Evolutionary conservation across 1,140 invertebrate species (phyloP).

Genomic region (Drosophila gunungcola): DNA sequence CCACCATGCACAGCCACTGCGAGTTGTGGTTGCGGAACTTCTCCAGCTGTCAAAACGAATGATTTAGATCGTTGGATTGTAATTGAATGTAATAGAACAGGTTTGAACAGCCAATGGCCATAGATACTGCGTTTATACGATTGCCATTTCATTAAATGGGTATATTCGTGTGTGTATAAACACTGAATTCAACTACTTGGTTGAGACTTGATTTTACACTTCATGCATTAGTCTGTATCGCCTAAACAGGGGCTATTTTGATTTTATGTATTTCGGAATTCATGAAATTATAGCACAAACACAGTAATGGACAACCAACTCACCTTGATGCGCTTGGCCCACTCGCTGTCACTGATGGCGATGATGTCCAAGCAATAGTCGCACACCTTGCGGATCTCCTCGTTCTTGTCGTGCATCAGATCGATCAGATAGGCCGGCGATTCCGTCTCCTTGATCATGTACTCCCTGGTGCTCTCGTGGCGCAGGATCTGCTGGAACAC

Average conservation of each 20-base stretch:
- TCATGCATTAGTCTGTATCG: no score
- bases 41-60: conserved; percentile 87
- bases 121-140: no score
- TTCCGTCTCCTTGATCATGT: conserved; percentile 94
- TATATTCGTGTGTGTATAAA: no score
- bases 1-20: conserved; percentile 99
- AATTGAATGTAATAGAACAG: background rate
- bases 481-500: conserved; percentile 97
- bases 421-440: conserved; percentile 98
- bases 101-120: background rate
- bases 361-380: conserved; percentile 96
- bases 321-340: conserved; percentile 95
- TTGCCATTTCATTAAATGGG: no score
- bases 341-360: conserved; percentile 94
- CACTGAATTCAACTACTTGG: no score
- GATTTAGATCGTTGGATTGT: no score
- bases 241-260: no score
- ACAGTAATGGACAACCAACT: conserved; percentile 2
- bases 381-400: conserved; percentile 95
- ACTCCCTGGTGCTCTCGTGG: conserved; percentile 92
- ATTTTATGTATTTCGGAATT: no score
- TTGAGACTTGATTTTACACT: no score
- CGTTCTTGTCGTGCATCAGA: conserved; percentile 98
- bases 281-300: no score
- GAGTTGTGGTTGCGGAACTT: conserved; percentile 98